phyloP scores from a whole-genome alignment of 2,888 invertebrate species.

The Sclerodermus sp. region DNA sequence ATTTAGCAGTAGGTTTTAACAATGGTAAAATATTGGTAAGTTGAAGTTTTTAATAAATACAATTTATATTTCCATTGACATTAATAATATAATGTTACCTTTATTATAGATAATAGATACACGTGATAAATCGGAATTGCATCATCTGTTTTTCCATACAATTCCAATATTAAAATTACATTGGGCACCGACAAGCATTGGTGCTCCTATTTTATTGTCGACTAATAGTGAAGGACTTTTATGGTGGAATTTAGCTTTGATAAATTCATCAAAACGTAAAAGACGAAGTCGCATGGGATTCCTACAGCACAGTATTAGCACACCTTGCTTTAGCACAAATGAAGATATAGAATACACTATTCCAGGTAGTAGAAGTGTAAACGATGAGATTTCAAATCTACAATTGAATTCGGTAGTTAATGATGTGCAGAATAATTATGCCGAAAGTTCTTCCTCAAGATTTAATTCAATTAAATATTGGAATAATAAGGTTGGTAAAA shows the following conservation, averaged over 20 bases:
- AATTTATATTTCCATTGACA: too few species aligned
- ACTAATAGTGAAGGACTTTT: conserved; percentile 45
- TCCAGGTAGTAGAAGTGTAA: conserved; percentile 25
- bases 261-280: conserved; percentile 21
- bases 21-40: conserved; percentile 67
- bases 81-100: too few species aligned
- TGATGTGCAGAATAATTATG: conserved; percentile 1
- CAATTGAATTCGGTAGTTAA: background rate
- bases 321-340: conserved; percentile 18
- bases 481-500: conserved; percentile 40
- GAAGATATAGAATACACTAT: conserved; percentile 25
- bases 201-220: conserved; percentile 43
- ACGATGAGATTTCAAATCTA: conserved; percentile 6
- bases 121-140: conserved; percentile 20
- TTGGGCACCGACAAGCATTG: conserved; percentile 42
- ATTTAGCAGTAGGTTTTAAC: conserved; percentile 67
- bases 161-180: conserved; percentile 40
- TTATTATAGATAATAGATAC: conserved; percentile 42
- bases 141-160: conserved; percentile 38
- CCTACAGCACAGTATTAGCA: conserved; percentile 31
- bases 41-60: conserved; percentile 6
- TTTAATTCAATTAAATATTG: conserved; percentile 30
- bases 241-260: conserved; percentile 47
- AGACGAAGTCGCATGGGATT: conserved; percentile 39
- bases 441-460: background rate